Evolutionary conservation across 1,140 invertebrate genomes (phyloP).

Genomic region (Lethrus apterus): DNA sequence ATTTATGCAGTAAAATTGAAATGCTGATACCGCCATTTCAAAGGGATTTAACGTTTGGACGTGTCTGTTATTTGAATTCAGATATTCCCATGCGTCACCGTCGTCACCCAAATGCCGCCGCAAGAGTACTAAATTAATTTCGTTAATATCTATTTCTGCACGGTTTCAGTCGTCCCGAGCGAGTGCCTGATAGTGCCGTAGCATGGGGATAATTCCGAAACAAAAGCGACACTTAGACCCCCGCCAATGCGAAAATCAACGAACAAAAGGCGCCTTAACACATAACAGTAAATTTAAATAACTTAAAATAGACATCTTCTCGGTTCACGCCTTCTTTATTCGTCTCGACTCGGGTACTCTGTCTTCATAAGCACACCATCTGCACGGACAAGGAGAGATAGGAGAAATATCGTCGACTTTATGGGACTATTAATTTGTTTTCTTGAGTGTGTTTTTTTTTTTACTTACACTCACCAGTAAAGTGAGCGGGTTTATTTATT

Average conservation of each 20-base stretch:
- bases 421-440: neutral
- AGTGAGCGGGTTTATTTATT: no score
- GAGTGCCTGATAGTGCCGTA: conserved; percentile 21
- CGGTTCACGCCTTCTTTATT: conserved; percentile 19
- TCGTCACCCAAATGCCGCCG: no score
- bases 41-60: no score
- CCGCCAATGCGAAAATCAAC: conserved; percentile 9
- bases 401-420: conserved; percentile 6
- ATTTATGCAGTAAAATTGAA: no score
- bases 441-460: neutral
- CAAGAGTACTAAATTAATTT: conserved; percentile 22
- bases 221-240: conserved; percentile 19
- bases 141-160: conserved; percentile 23
- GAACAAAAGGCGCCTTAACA: conserved; percentile 20
- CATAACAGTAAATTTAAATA: conserved; percentile 26
- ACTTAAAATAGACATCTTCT: conserved; percentile 21
- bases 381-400: neutral
- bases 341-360: conserved; percentile 22
- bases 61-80: conserved; percentile 12
- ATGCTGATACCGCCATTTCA: no score
- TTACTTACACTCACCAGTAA: no score
- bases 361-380: conserved; percentile 22
- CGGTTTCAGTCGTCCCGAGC: conserved; percentile 16
- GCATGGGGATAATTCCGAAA: conserved; percentile 21
- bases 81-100: conserved; percentile 6